These are phyloP conservation scores for Calephelis virginiensis DNA, from an alignment of 1,140 invertebrate genomes.

Conservation along the genomic window DNA sequence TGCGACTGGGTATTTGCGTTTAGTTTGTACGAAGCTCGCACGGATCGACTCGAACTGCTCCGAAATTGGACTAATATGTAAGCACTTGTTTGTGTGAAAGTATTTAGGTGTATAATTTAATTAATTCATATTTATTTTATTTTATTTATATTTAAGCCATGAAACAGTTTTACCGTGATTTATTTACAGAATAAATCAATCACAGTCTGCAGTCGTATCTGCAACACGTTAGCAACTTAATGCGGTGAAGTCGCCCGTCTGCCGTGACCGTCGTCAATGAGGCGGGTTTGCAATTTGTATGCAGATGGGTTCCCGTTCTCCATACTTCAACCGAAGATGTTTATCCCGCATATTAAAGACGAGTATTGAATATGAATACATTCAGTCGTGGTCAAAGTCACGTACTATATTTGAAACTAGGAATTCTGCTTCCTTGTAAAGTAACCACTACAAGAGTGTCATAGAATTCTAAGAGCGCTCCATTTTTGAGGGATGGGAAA, in stretches of 20 bases:
- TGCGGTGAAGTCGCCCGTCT: slow-evolving; percentile 19
- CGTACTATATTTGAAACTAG: slow-evolving; percentile 22
- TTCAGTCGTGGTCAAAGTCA: slow-evolving; percentile 25
- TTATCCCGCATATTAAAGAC: slow-evolving; percentile 42
- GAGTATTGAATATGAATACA: slow-evolving; percentile 40
- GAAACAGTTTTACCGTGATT: too few species aligned
- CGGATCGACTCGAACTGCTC: too few species aligned
- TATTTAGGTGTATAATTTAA: too few species aligned
- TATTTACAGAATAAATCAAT: too few species aligned
- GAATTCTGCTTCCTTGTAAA: neutral
- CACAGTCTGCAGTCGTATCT: too few species aligned
- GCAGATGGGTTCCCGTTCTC: slow-evolving; percentile 32
- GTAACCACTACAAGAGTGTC: neutral
- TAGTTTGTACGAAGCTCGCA: too few species aligned
- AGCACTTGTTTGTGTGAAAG: too few species aligned
- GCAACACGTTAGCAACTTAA: neutral
- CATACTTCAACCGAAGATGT: slow-evolving; percentile 43
- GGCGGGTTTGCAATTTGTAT: slow-evolving; percentile 35
- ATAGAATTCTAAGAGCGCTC: neutral
- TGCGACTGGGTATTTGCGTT: too few species aligned
- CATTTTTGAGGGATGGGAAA: neutral
- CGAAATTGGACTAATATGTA: too few species aligned
- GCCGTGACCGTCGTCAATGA: neutral
- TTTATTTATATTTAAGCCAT: too few species aligned
- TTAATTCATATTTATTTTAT: too few species aligned